A percentile compares a stretch with the other conserved stretches of the same genome.
phyloP scores from a whole-genome alignment of 2,797 vertebrate species.

The Melanogrammus aeglefinus region DNA sequence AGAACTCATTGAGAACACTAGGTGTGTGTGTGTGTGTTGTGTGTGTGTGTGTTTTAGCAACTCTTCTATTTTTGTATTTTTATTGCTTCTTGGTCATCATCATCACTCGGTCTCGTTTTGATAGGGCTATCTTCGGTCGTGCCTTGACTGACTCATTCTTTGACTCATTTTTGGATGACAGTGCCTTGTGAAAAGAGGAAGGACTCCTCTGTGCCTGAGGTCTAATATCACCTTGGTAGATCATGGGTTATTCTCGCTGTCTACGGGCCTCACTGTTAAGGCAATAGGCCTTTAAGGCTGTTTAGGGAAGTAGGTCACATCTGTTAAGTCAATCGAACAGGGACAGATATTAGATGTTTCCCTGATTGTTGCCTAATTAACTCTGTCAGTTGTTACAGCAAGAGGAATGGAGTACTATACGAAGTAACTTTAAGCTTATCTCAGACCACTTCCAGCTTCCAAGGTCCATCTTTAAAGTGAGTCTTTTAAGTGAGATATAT shows the following conservation, averaged over 20 bases:
- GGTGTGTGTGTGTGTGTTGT: no score
- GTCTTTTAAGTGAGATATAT: neutral
- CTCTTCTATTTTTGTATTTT: neutral
- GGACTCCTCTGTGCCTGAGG: neutral
- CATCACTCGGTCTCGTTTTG: neutral
- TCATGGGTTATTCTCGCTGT: neutral
- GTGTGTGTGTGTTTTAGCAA: neutral
- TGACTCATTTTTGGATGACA: neutral
- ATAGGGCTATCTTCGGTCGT: neutral
- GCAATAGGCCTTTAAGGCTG: neutral
- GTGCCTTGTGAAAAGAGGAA: neutral
- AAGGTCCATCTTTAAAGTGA: neutral
- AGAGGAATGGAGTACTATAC: neutral
- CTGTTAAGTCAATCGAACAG: no score
- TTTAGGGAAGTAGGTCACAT: neutral
- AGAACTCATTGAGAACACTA: neutral
- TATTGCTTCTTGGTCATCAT: neutral
- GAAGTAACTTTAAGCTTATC: neutral
- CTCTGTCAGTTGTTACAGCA: neutral
- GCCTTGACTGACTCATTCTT: neutral
- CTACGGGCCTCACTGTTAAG: neutral
- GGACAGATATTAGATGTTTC: neutral
- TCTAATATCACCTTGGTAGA: neutral
- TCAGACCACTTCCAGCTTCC: neutral
- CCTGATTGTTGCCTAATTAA: neutral